phyloP scores from a whole-genome alignment of 2,797 vertebrate genomes.

The Otolemur crassicaudatus region DNA sequence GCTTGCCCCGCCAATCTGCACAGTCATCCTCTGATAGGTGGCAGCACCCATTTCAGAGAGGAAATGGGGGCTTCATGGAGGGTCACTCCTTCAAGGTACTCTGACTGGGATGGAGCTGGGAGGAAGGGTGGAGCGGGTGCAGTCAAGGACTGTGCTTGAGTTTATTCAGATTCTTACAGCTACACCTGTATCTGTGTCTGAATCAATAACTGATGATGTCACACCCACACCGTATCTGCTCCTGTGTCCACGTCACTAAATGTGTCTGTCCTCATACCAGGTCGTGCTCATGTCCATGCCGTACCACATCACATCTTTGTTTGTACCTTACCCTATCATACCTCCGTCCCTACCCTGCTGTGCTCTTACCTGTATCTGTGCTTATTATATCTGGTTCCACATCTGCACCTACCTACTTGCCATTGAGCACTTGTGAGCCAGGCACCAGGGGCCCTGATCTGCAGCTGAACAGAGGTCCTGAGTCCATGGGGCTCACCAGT shows the following conservation, averaged over 20 bases:
- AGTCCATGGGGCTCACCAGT: no score
- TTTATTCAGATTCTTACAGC: accelerated
- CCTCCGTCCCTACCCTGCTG: no score
- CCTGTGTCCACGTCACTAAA: no score
- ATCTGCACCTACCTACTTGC: no score
- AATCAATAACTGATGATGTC: accelerated
- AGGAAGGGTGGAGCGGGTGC: background rate
- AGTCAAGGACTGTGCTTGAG: accelerated
- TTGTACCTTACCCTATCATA: no score
- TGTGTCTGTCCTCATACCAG: no score
- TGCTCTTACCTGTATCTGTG: no score
- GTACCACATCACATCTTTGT: no score
- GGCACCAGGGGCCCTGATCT: accelerated
- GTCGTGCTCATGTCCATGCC: no score
- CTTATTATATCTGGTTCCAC: no score
- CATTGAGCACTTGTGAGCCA: accelerated
- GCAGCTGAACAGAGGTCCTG: background rate
- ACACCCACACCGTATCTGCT: no score
- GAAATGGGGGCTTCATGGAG: accelerated
- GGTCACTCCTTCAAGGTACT: no score
- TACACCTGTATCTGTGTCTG: accelerated
- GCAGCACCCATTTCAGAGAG: background rate
- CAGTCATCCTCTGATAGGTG: accelerated
- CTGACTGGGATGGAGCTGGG: background rate
- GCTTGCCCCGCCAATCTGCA: accelerated